Conservation (phyloP, 2,113 vertebrate species). For the Entelurus aequoreus region DNA sequence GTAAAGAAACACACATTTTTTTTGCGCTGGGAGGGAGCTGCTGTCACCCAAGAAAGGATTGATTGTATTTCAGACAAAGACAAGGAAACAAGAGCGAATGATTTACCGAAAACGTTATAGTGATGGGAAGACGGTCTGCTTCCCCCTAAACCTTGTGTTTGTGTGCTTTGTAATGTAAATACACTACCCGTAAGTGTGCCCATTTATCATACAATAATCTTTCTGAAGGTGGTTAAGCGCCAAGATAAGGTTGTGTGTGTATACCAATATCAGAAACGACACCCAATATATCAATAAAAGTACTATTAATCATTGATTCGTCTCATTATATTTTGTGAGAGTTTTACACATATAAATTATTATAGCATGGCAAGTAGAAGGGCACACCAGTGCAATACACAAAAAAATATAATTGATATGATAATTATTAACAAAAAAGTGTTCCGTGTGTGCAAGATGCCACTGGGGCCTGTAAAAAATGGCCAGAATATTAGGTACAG, state of each 20-base stretch:
- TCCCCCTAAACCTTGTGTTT: background rate
- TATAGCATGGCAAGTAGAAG: no score
- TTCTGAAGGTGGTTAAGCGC: background rate
- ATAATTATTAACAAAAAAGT: no score
- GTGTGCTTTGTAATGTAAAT: background rate
- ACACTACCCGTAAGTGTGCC: background rate
- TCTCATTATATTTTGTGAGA: background rate
- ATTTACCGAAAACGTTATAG: background rate
- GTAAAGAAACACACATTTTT: rapidly evolving
- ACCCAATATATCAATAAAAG: background rate
- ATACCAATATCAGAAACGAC: no score
- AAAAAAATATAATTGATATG: no score
- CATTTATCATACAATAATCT: background rate
- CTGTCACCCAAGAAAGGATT: background rate
- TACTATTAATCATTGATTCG: background rate
- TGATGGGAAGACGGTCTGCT: conserved; percentile 7
- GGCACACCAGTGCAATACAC: no score
- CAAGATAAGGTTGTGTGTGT: background rate
- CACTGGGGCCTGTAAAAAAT: no score
- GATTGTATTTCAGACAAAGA: background rate
- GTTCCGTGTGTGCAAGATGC: no score
- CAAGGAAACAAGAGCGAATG: conserved; percentile 22
- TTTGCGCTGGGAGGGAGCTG: background rate
- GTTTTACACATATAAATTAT: background rate
- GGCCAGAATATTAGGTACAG: no score